These are phyloP conservation scores for Synanthedon tipuliformis DNA, from an alignment of 2,888 invertebrate species.

Conservation along the genomic window DNA sequence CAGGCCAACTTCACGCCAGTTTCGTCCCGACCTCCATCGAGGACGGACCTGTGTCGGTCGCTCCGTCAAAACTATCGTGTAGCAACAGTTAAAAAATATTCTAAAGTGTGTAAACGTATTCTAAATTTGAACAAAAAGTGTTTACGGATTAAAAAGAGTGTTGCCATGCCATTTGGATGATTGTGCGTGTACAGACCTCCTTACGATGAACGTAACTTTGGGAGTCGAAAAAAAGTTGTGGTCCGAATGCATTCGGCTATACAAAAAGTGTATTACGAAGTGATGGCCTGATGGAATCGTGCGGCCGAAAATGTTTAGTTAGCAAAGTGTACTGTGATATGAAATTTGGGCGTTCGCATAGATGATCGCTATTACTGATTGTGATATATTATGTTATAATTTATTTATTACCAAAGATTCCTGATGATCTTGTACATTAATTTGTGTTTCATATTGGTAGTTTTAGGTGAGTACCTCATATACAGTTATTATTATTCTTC, in stretches of 20 bases:
- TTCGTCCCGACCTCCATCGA: constrained; percentile 42
- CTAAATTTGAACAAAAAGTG: constrained; percentile 19
- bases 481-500: constrained; percentile 16
- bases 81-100: constrained; percentile 50
- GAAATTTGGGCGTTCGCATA: constrained; percentile 59
- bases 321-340: constrained; percentile 69
- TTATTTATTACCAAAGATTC: constrained; percentile 70
- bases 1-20: constrained; percentile 62
- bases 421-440: constrained; percentile 70
- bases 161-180: constrained; percentile 41
- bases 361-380: constrained; percentile 60
- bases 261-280: constrained; percentile 61
- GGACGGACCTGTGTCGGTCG: constrained; percentile 44
- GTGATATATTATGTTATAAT: constrained; percentile 57
- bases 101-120: constrained; percentile 43
- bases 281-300: constrained; percentile 67
- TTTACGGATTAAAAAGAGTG: constrained; percentile 26
- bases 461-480: constrained; percentile 57
- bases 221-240: constrained; percentile 50
- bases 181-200: constrained; percentile 21
- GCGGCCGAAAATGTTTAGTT: constrained; percentile 57
- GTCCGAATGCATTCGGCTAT: constrained; percentile 52
- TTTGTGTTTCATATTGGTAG: constrained; percentile 70
- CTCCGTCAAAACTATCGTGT: constrained; percentile 47
- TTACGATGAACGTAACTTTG: constrained; percentile 62